These are phyloP conservation scores for Sitta europaea DNA, from an alignment of 2,113 vertebrate species.

Conservation along the genomic window DNA sequence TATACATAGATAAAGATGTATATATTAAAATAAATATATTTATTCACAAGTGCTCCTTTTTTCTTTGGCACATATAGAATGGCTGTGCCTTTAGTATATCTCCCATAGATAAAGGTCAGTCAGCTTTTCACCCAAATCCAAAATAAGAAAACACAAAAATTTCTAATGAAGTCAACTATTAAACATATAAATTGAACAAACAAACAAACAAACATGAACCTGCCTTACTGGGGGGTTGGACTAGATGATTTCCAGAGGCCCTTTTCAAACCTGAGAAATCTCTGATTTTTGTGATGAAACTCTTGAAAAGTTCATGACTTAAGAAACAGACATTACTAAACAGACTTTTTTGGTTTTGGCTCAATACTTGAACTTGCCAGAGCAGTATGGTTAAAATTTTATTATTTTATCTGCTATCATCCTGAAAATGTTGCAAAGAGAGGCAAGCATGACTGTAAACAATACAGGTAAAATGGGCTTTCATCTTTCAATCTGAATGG, in stretches of 20 bases:
- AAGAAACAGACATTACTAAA: neutral
- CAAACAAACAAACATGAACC: neutral
- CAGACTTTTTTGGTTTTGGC: neutral
- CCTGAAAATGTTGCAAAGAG: neutral
- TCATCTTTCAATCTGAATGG: neutral
- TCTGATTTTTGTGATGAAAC: neutral
- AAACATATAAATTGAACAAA: neutral
- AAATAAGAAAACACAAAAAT: neutral
- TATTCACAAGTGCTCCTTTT: neutral
- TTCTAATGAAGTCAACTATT: neutral
- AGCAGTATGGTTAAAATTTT: neutral
- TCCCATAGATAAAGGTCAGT: neutral
- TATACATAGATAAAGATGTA: too few species aligned
- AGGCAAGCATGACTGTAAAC: neutral
- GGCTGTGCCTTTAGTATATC: neutral
- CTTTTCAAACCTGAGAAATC: neutral
- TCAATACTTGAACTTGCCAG: neutral
- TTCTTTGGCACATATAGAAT: neutral
- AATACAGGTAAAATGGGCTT: neutral
- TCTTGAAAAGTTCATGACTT: neutral
- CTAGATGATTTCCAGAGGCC: neutral
- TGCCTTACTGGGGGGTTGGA: rapidly evolving
- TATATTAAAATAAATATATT: neutral
- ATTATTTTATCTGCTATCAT: neutral
- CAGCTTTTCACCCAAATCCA: neutral